Evolutionary conservation across 2,113 vertebrate species (phyloP).

Genomic region (Cololabis saira): DNA sequence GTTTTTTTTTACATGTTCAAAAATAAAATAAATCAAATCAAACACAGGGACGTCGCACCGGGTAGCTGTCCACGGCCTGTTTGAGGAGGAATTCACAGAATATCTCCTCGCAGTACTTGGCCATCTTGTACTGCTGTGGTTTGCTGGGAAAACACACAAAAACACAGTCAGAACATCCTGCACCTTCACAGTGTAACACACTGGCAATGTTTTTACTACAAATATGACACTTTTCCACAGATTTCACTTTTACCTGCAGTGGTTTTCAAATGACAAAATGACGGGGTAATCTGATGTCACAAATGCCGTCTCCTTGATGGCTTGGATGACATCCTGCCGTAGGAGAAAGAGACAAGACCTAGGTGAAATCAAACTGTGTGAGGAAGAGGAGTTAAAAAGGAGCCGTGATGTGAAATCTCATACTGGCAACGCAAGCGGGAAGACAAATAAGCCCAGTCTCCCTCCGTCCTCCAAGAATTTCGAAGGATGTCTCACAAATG

Average conservation of each 20-base stretch:
- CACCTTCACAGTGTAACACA: background rate
- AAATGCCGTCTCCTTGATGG: slow-evolving; percentile 97
- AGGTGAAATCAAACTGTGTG: background rate
- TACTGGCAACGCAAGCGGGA: slow-evolving; percentile 41
- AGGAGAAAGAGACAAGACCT: background rate
- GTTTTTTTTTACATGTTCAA: too few relatives aligned
- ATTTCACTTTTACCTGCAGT: slow-evolving; percentile 89
- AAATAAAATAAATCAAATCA: too few relatives aligned
- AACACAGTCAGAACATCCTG: background rate
- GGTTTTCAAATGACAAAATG: slow-evolving; percentile 99
- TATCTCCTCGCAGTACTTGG: slow-evolving; percentile 97
- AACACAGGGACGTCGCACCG: slow-evolving; percentile 82
- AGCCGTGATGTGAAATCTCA: slow-evolving; percentile 11
- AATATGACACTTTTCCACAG: background rate
- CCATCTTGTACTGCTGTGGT: slow-evolving; percentile 99
- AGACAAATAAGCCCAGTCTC: background rate
- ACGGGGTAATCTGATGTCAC: slow-evolving; percentile 95
- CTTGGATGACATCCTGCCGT: slow-evolving; percentile 94
- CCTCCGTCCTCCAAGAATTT: background rate
- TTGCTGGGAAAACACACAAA: slow-evolving; percentile 82
- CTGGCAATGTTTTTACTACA: too few relatives aligned
- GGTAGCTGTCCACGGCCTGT: slow-evolving; percentile 89
- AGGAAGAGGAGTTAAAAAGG: background rate
- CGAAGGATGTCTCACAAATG: background rate
- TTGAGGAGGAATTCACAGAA: slow-evolving; percentile 97